These are phyloP conservation scores for Odobenus rosmarus DNA, from an alignment of 2,113 vertebrate species.

Conservation along the genomic window DNA sequence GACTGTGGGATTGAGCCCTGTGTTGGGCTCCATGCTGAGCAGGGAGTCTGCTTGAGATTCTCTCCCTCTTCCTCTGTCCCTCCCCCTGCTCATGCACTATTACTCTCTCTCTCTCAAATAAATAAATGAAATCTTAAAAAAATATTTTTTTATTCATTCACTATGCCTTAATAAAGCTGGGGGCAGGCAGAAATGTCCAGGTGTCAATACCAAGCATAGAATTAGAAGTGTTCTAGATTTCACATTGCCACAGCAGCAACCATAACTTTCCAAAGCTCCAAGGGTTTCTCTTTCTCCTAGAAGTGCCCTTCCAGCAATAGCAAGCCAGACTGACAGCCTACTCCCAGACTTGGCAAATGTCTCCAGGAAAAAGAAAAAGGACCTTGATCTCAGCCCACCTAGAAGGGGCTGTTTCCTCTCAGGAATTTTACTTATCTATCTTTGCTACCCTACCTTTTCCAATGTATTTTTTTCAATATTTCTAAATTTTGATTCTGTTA, in stretches of 20 bases:
- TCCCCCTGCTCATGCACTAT: background rate
- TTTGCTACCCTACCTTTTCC: background rate
- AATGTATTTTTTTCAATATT: background rate
- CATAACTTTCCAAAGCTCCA: background rate
- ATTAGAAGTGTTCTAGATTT: background rate
- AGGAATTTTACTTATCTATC: background rate
- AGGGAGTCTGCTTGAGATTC: background rate
- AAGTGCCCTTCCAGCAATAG: background rate
- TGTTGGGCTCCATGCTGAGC: background rate
- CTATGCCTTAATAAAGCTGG: background rate
- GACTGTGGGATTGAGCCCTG: background rate
- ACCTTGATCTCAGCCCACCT: background rate
- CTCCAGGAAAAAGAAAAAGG: background rate
- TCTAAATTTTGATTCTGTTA: background rate
- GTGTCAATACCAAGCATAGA: background rate
- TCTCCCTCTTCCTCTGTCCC: background rate
- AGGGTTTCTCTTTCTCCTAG: background rate
- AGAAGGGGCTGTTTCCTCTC: background rate
- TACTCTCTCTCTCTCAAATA: background rate
- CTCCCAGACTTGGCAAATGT: background rate
- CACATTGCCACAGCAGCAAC: background rate
- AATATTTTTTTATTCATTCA: background rate
- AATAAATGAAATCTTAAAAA: background rate
- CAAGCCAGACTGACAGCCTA: background rate
- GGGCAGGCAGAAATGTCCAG: background rate